These are phyloP conservation scores for Phoxinus phoxinus DNA, from an alignment of 2,113 vertebrate genomes.

Conservation along the genomic window DNA sequence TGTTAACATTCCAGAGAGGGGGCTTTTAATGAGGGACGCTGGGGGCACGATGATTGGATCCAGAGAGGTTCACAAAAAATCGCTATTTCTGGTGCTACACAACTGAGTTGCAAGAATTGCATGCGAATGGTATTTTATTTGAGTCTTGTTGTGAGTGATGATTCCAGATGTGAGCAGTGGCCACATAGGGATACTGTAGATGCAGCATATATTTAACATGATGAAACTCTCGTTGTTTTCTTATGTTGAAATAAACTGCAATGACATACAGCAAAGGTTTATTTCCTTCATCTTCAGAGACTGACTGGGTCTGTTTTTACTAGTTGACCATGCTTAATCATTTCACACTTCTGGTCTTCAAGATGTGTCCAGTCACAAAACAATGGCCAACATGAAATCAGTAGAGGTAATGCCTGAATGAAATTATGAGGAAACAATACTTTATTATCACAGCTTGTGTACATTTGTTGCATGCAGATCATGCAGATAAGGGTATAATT, in stretches of 20 bases:
- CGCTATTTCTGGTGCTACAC: slow-evolving; percentile 9
- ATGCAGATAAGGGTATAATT: not conserved
- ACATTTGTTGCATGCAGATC: not conserved
- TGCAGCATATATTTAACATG: not conserved
- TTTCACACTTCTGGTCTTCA: slow-evolving; percentile 23
- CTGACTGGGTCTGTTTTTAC: slow-evolving; percentile 30
- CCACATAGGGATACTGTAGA: not conserved
- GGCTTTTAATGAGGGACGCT: slow-evolving; percentile 56
- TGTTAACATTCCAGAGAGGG: slow-evolving; percentile 72
- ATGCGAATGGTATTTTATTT: not conserved
- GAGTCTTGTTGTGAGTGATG: not conserved
- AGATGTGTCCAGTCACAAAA: not conserved
- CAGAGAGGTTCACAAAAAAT: slow-evolving; percentile 44
- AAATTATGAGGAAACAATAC: not conserved
- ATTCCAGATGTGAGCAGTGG: slow-evolving; percentile 5
- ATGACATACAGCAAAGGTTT: slow-evolving; percentile 1
- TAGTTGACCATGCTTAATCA: slow-evolving; percentile 20
- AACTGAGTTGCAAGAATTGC: not conserved
- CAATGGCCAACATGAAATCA: not conserved
- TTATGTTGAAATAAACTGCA: not conserved
- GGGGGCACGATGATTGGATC: slow-evolving; percentile 47
- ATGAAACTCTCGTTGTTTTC: slow-evolving; percentile 30
- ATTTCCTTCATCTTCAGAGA: slow-evolving; percentile 31
- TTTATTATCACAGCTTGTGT: not conserved
- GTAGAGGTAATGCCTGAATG: not conserved